Evolutionary conservation across 1,140 invertebrate species (phyloP), one percentile per base, ranked within the genome.

Genomic region (Anoplolepis gracilipes): DNA sequence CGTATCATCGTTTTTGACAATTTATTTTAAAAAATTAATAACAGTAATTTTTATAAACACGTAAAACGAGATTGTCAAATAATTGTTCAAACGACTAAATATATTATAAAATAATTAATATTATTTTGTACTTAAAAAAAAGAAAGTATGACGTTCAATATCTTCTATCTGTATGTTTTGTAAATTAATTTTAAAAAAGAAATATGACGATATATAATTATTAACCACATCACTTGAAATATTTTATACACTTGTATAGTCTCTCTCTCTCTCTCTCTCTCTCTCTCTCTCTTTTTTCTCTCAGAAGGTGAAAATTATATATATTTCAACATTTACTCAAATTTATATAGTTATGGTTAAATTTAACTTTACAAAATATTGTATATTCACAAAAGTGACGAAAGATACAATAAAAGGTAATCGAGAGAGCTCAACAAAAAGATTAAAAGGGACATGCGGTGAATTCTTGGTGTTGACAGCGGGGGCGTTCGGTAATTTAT

Each of bases 401-500:
- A 82, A 59, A 42, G 42, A 39, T 42, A 19, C 25, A 30, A 13
- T 25, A 46, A 49, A 61, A 84, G 69, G n/a, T 25, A 85, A 22
- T n/a, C 22, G 39, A 61, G 49, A 33, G 28, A 22, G 75, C 5
- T n/a, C 42, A 85, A 22, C 57, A 28, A 30, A 72, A 73, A 49
- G 39, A 61, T 6, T 57, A 89, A 67, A 59, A 62, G 22, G n/a
- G 55, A 13, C 28, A 59, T 61, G 62, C 53, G 61, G 46, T 64
- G 33, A 82, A 79, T 57, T 87, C 87, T 84, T 73, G 82, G 84
- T 84, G 93, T 85, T 88, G 90, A 91, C 90, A 92, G 91, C 90
- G 93, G 91, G 92, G 93, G 92, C 93, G 92, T 93, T 92, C 85
- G 91, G 93, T 90, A 93, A 94, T 94, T 95, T 94, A 95, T 95